Conservation (phyloP, 2,888 invertebrate species). For the Alentia gelatinosa region DNA sequence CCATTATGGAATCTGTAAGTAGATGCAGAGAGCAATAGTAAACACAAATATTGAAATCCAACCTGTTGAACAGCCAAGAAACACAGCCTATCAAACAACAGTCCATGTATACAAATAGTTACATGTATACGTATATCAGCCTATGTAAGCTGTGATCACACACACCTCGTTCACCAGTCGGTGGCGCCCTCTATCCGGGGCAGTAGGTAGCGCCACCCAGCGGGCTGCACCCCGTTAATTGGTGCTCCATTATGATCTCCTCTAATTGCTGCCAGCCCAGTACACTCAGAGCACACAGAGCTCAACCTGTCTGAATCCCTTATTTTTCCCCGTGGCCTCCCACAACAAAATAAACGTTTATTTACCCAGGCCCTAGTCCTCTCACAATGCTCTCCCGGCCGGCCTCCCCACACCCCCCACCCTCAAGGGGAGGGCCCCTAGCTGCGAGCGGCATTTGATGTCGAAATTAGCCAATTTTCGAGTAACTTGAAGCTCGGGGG, state of each 20-base stretch:
- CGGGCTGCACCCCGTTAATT: background rate
- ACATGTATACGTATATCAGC: background rate
- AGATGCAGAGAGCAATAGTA: no score
- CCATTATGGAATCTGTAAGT: no score
- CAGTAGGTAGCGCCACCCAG: background rate
- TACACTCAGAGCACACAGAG: background rate
- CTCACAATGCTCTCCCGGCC: background rate
- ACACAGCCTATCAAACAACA: no score
- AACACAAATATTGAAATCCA: no score
- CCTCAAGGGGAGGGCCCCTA: background rate
- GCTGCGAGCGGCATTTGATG: slow-evolving; percentile 19
- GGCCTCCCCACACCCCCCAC: background rate
- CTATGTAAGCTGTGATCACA: background rate
- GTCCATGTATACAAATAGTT: background rate
- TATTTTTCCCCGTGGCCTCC: background rate
- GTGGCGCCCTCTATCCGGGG: background rate
- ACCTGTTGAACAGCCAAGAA: no score
- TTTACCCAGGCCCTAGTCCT: background rate
- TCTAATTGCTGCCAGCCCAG: background rate
- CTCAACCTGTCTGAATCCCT: background rate
- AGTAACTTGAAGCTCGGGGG: slow-evolving; percentile 6
- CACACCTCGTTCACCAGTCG: background rate
- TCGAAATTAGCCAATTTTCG: slow-evolving; percentile 31
- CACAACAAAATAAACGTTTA: slow-evolving; percentile 13
- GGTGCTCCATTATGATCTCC: background rate